Base-by-base conservation (phyloP, 2,888 invertebrate genomes). In the Chrysomela aeneicollis region DNA sequence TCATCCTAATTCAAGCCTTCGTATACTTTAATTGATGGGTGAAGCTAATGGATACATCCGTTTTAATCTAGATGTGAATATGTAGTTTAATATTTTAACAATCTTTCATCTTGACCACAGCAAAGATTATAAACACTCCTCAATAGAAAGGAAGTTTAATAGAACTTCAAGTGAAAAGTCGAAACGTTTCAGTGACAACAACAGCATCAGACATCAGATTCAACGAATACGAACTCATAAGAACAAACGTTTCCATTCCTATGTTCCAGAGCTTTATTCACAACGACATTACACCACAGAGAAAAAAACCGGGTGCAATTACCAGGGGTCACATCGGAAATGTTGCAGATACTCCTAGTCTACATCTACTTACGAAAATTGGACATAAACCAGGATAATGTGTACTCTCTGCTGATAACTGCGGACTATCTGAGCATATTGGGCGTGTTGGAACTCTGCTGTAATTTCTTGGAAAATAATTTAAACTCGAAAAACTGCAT, bases 391-490 rank as follows among this genome's bases (percentile, higher is more conserved):
- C 87, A 89, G 37, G 87, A 89, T 32, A 96, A 95, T 78, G 94
- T 95, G 0, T 91, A 92, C 76, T 88, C 90, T 75, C 84, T 97
- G 12, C 86, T 96, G 46, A 89, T 92, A 74, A 91, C 92, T 0
- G 94, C 96, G 2, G 96, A 97, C 84, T 96, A 95, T 80, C 88
- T 97, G 60, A 91, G 92, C 74, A 91, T 96, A 71, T 84, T 92
- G 51, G 94, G 94, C 0, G 89, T 96, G 50, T 86, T 94, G 57
- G 89, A 92, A 70, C 86, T 91, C 18, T 96, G 96, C 82, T 92
- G 92, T 76, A 88, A 92, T 52, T 94, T 89, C 77, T 86, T 97
- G 15, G 86, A 87, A 60, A 82, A 82, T 47, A 88, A 89, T 63
- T 84, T 97, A 18, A 89, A 85, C 15, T 88, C 92, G 0, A 88